A percentile compares a stretch with the other conserved stretches of the same genome.
Conservation (phyloP, 2,888 invertebrate genomes). For the Dendrolimus pini region DNA sequence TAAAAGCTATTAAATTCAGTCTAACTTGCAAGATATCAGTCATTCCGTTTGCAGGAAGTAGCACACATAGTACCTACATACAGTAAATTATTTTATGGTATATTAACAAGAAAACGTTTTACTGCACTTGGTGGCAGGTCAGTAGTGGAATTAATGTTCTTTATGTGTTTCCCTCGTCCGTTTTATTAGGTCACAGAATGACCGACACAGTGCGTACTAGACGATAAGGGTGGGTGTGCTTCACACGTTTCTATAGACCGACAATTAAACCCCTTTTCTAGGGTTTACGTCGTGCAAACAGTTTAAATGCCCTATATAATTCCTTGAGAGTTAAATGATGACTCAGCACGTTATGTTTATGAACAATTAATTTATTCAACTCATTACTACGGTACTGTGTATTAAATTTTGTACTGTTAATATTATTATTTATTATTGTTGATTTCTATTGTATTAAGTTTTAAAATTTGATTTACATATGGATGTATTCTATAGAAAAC, state of each 20-base stretch:
- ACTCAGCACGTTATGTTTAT: too few relatives aligned
- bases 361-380: too few relatives aligned
- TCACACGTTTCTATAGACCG: conserved; percentile 23
- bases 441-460: too few relatives aligned
- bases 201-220: conserved; percentile 32
- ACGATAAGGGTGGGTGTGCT: conserved; percentile 48
- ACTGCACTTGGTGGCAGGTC: not conserved
- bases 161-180: conserved; percentile 26
- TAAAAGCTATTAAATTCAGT: not conserved
- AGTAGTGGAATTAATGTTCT: conserved; percentile 6
- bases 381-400: too few relatives aligned
- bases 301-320: not conserved
- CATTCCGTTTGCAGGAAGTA: too few relatives aligned
- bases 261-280: not conserved
- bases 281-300: not conserved
- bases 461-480: too few relatives aligned
- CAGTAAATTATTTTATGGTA: not conserved
- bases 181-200: conserved; percentile 49
- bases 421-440: too few relatives aligned
- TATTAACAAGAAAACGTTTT: not conserved
- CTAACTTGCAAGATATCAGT: not conserved
- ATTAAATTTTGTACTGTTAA: too few relatives aligned
- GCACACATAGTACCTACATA: not conserved
- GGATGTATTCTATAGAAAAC: too few relatives aligned
- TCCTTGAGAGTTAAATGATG: too few relatives aligned